Evolutionary conservation across 1,140 invertebrate genomes (phyloP).

Genomic region (Cephus cinctus): DNA sequence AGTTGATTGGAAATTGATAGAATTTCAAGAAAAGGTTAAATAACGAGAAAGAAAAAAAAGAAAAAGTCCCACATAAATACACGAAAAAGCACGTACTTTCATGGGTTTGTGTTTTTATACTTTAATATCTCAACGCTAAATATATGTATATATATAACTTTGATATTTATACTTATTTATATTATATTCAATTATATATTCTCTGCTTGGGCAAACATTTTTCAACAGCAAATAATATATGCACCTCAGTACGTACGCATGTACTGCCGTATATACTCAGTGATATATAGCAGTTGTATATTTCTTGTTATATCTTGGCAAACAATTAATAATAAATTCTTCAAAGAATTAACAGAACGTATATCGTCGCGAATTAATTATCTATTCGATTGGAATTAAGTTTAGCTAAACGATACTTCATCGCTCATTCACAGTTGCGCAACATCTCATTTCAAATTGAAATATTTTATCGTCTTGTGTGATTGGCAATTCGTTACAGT

Average conservation of each 20-base stretch:
- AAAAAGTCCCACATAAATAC: constrained; percentile 9
- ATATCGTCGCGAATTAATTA: too few relatives aligned
- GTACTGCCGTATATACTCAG: too few relatives aligned
- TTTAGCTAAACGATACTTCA: too few relatives aligned
- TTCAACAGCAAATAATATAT: constrained; percentile 42
- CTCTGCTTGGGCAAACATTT: constrained; percentile 23
- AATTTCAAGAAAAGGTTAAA: too few relatives aligned
- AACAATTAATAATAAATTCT: too few relatives aligned
- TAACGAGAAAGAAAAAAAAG: background rate
- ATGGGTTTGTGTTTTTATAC: constrained; percentile 52
- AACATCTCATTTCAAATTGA: constrained; percentile 24
- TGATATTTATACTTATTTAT: constrained; percentile 33
- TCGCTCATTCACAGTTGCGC: too few relatives aligned
- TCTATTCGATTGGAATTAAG: too few relatives aligned
- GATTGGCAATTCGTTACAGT: constrained; percentile 28
- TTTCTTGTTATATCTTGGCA: too few relatives aligned
- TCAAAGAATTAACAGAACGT: too few relatives aligned
- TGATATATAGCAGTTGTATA: too few relatives aligned
- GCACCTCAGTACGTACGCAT: too few relatives aligned
- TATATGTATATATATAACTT: constrained; percentile 36
- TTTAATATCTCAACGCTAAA: constrained; percentile 44
- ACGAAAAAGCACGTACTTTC: constrained; percentile 53
- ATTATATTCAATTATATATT: constrained; percentile 29
- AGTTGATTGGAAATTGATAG: too few relatives aligned
- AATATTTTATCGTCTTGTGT: constrained; percentile 18